Evolutionary conservation across 1,140 invertebrate genomes (phyloP).

Genomic region (Drosophila nigromelanica): DNA sequence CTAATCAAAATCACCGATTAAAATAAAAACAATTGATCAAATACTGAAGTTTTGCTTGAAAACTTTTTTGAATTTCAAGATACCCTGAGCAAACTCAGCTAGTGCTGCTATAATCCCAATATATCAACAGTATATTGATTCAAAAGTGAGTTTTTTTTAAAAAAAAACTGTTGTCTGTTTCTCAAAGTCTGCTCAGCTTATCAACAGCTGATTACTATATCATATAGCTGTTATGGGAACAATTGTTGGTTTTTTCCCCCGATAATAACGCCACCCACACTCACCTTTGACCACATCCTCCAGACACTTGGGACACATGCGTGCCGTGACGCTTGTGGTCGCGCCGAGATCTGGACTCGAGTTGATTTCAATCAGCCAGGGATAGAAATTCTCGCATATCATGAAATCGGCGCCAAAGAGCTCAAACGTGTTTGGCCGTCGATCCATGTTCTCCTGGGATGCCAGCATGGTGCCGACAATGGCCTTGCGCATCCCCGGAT

Average conservation of each 20-base stretch:
- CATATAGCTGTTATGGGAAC: too few relatives aligned
- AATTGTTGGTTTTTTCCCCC: too few relatives aligned
- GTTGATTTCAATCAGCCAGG: slow-evolving; percentile 98
- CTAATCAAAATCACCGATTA: too few relatives aligned
- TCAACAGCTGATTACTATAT: too few relatives aligned
- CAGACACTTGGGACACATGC: slow-evolving; percentile 93
- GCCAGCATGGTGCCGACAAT: slow-evolving; percentile 94
- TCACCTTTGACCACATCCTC: slow-evolving; percentile 95
- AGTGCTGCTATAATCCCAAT: too few relatives aligned
- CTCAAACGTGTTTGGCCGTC: slow-evolving; percentile 95
- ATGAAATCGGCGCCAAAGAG: slow-evolving; percentile 97
- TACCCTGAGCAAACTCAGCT: too few relatives aligned
- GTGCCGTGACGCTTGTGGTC: slow-evolving; percentile 94
- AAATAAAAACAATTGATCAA: neutral
- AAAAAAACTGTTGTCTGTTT: too few relatives aligned
- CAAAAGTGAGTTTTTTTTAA: too few relatives aligned
- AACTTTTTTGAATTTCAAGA: too few relatives aligned
- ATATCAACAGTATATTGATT: too few relatives aligned
- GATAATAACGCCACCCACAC: too few relatives aligned
- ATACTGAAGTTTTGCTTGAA: neutral
- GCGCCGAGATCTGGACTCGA: slow-evolving; percentile 95
- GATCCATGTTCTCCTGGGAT: slow-evolving; percentile 94
- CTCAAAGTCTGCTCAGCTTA: too few relatives aligned
- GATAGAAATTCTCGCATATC: slow-evolving; percentile 93
- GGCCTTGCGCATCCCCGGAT: slow-evolving; percentile 95